Evolutionary conservation across 2,888 invertebrate genomes (phyloP), one percentile per base, ranked within the genome.

Genomic region (Scotopteryx bipunctaria): DNA sequence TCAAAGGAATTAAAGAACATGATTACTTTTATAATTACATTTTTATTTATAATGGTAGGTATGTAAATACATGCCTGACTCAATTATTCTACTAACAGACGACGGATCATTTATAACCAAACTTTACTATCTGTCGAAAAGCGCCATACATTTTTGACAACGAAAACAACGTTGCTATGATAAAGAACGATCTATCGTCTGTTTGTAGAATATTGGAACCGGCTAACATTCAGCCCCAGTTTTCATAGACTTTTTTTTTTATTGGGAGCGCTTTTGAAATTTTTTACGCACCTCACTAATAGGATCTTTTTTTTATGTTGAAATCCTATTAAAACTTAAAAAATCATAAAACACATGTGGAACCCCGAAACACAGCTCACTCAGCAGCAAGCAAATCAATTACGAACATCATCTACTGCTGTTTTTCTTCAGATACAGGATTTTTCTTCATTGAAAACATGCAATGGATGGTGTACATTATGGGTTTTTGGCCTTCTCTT

Each of bases 341-440:
- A 29, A 42, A 14, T 37, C 37, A 27, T 42, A 47, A 43, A 43
- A 53, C 23, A 31, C 35, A 41, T 80, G 78, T 78, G 78, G n/a
- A n/a, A n/a, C n/a, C n/a, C n/a, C 76, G 75, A 76, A 73, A 75
- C 79, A 68, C 71, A 65, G 64, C 45, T 57, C 51, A 55, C 32
- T 51, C 63, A 62, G 57, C 55, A 67, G 60, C 40, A 55, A 58
- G 54, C 35, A 38, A 52, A 46, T 35, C 44, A 25, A 40, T 35
- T 21, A 11, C 13, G 5, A 25, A 15, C 5, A 36, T 25, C 13
- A 11, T 21, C 31, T 48, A 57, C 48, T 51, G 37, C 55, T n/a
- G n/a, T 14, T 13, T 57, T 46, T 38, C 33, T 6, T 19, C 29
- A n/a, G 15, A 16, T 15, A 2, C 1, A n/a, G n/a, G n/a, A n/a